These are phyloP conservation scores for Drosophila mayaguana DNA, from an alignment of 2,888 invertebrate species.

Conservation along the genomic window DNA sequence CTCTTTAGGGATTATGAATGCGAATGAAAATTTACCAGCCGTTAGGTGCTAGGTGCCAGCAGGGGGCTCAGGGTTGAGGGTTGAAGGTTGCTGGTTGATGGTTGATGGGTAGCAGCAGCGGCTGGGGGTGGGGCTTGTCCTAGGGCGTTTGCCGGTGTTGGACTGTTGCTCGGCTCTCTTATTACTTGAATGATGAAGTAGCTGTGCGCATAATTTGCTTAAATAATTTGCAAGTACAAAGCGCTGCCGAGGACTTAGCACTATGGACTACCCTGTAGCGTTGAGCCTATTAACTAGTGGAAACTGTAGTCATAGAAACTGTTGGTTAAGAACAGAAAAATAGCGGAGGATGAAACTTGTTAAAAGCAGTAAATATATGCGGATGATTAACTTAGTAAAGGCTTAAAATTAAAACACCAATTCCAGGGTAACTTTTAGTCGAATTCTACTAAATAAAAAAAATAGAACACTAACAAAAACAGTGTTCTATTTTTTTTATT, in stretches of 20 bases:
- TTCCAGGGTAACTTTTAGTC: neutral
- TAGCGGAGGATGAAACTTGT: neutral
- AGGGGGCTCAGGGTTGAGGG: neutral
- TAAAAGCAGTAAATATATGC: too few species aligned
- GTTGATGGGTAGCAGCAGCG: too few species aligned
- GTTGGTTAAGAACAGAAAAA: neutral
- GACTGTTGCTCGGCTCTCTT: constrained; percentile 14
- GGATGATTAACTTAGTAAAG: too few species aligned
- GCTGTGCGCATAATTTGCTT: constrained; percentile 69
- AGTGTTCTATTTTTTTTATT: constrained; percentile 6
- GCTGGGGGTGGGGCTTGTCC: neutral
- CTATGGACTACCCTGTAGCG: neutral
- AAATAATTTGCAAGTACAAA: constrained; percentile 69
- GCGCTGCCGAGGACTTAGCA: constrained; percentile 22
- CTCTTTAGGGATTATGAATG: constrained; percentile 75
- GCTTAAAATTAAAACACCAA: too few species aligned
- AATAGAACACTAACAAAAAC: too few species aligned
- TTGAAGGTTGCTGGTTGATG: neutral
- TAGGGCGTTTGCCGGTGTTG: constrained; percentile 6
- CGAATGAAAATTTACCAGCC: constrained; percentile 60
- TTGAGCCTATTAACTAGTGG: neutral
- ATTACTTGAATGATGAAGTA: constrained; percentile 52
- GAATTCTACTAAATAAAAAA: too few species aligned
- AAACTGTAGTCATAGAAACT: neutral
- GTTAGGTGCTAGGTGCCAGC: constrained; percentile 13